These are phyloP conservation scores for Perca schrenkii DNA, from an alignment of 2,113 vertebrate species.

Conservation along the genomic window DNA sequence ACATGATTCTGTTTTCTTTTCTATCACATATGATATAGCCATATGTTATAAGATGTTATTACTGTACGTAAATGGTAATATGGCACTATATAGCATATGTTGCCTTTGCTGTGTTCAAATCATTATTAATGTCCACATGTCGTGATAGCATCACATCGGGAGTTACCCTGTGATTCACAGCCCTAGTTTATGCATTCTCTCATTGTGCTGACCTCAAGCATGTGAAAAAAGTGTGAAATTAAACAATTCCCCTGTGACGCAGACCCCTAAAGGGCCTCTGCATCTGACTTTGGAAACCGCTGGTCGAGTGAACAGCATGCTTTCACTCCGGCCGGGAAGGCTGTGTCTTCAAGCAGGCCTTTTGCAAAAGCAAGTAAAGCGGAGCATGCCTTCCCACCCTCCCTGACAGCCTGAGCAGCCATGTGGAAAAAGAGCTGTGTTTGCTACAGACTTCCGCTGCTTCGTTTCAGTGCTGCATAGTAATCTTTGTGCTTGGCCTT, in stretches of 20 bases:
- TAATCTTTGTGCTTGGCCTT: conserved; percentile 70
- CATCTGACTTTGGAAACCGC: conserved; percentile 61
- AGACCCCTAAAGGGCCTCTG: conserved; percentile 48
- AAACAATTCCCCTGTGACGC: conserved; percentile 62
- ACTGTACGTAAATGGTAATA: background rate
- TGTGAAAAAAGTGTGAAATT: conserved; percentile 73
- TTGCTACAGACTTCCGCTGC: conserved; percentile 65
- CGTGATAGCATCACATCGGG: background rate
- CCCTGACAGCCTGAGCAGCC: conserved; percentile 67
- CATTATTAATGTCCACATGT: background rate
- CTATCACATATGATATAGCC: background rate
- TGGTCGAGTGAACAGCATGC: conserved; percentile 41
- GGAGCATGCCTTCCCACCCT: conserved; percentile 48
- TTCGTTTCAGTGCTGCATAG: conserved; percentile 59
- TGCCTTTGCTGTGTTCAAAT: background rate
- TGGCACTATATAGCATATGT: background rate
- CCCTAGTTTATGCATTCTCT: conserved; percentile 31
- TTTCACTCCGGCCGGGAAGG: conserved; percentile 31
- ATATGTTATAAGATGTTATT: background rate
- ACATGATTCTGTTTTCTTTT: background rate
- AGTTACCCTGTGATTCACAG: conserved; percentile 19
- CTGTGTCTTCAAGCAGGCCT: conserved; percentile 54
- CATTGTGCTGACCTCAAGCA: conserved; percentile 65
- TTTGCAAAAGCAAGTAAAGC: conserved; percentile 48
- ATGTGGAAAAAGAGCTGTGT: conserved; percentile 80